A percentile compares a stretch with the other conserved stretches of the same genome.
phyloP scores from a whole-genome alignment of 2,113 vertebrate species.

The Chauna torquata region DNA sequence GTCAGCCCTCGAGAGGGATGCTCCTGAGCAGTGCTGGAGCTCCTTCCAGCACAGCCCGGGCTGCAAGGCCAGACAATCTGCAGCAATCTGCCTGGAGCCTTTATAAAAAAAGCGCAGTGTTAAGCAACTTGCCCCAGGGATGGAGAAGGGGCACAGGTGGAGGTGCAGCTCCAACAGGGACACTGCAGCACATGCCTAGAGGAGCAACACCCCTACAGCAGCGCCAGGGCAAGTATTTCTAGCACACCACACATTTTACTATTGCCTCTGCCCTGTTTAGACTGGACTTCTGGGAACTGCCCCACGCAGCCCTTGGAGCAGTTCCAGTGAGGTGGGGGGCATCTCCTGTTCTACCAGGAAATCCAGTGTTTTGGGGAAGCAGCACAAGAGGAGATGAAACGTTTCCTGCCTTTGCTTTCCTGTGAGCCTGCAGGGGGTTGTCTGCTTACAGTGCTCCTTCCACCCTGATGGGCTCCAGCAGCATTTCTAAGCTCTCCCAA shows the following conservation, averaged over 20 bases:
- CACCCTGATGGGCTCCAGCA: not conserved
- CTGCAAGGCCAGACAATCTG: not conserved
- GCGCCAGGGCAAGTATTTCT: not conserved
- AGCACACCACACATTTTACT: accelerated
- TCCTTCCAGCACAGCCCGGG: not conserved
- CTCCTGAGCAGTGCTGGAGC: not conserved
- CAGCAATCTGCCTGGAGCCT: not conserved
- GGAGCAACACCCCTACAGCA: no score
- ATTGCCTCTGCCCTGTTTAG: accelerated
- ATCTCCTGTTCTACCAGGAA: not conserved
- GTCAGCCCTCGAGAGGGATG: not conserved
- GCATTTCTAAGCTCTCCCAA: accelerated
- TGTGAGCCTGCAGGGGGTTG: not conserved
- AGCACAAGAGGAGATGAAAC: not conserved
- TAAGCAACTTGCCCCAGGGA: not conserved
- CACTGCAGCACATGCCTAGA: no score
- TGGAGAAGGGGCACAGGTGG: no score
- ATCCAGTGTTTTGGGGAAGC: accelerated
- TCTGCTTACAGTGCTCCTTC: not conserved
- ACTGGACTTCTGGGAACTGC: not conserved
- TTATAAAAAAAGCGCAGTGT: not conserved
- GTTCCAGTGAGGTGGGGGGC: accelerated
- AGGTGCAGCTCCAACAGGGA: no score
- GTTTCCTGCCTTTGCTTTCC: not conserved
- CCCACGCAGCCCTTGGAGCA: accelerated